A percentile compares a stretch with the other conserved stretches of the same genome.
Conservation (phyloP, 2,888 invertebrate species). For the Griposia aprilina region DNA sequence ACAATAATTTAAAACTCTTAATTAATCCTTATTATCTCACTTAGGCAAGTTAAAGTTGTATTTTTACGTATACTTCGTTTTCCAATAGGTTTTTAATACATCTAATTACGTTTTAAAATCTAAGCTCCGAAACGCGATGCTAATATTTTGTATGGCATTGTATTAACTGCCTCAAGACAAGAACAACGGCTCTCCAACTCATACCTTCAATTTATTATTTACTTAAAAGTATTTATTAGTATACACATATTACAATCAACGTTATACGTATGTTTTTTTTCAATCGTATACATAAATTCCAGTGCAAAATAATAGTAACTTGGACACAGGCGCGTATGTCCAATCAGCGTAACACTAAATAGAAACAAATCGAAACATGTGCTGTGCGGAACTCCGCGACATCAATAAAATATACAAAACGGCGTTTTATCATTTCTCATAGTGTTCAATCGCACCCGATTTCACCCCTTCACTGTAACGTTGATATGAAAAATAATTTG, state of each 20-base stretch:
- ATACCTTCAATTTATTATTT: conserved; percentile 77
- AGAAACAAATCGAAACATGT: conserved; percentile 67
- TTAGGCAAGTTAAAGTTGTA: conserved; percentile 91
- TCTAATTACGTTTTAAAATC: conserved; percentile 85
- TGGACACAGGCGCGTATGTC: conserved; percentile 84
- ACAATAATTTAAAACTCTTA: conserved; percentile 90
- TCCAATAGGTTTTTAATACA: conserved; percentile 86
- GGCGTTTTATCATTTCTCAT: conserved; percentile 61
- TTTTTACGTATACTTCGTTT: conserved; percentile 91
- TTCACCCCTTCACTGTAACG: conserved; percentile 90
- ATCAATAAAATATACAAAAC: conserved; percentile 66
- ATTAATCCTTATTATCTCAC: conserved; percentile 89
- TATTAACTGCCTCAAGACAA: conserved; percentile 70
- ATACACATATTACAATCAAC: conserved; percentile 90
- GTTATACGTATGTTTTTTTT: conserved; percentile 89
- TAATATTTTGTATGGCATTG: conserved; percentile 71
- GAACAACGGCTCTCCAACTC: conserved; percentile 72
- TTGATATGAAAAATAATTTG: conserved; percentile 75
- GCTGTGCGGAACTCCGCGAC: conserved; percentile 55
- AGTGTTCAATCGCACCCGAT: conserved; percentile 83
- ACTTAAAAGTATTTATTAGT: conserved; percentile 87
- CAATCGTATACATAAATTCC: conserved; percentile 90
- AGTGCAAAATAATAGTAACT: conserved; percentile 85
- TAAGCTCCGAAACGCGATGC: conserved; percentile 86
- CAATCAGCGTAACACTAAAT: conserved; percentile 73